These are phyloP conservation scores for Alviniconcha strummeri DNA, from an alignment of 2,888 invertebrate species.

Conservation along the genomic window DNA sequence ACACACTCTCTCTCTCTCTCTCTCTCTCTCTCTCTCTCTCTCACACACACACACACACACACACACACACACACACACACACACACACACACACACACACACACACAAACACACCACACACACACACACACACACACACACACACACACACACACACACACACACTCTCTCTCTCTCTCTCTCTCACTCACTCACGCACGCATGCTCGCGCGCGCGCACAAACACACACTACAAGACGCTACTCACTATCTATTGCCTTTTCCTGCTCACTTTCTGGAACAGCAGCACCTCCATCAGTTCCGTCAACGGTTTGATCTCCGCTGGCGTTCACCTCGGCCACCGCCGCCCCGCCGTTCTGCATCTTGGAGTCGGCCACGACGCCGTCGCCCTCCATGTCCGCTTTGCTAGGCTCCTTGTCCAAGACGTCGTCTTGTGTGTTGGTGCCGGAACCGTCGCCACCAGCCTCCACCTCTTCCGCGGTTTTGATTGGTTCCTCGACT, in stretches of 20 bases:
- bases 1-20: background rate
- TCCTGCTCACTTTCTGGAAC: constrained; percentile 4
- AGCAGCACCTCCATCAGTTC: background rate
- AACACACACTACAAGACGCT: background rate
- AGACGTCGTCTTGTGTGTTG: background rate
- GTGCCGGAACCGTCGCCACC: background rate
- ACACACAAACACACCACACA: constrained; percentile 11
- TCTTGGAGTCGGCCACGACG: background rate
- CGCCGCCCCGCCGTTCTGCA: background rate
- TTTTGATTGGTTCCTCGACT: background rate
- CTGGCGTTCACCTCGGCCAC: background rate
- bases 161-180: background rate
- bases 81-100: constrained; percentile 7
- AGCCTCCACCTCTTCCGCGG: background rate
- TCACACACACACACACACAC: background rate
- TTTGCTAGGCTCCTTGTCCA: background rate
- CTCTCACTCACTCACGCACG: background rate
- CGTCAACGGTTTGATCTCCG: background rate
- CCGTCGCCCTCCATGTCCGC: constrained; percentile 7
- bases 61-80: constrained; percentile 8
- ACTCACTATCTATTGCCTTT: background rate
- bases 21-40: background rate
- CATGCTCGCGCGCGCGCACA: background rate
- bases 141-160: background rate
- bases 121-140: background rate